These are phyloP conservation scores for Leucophora obtusa DNA, from an alignment of 2,888 invertebrate genomes.

Conservation along the genomic window DNA sequence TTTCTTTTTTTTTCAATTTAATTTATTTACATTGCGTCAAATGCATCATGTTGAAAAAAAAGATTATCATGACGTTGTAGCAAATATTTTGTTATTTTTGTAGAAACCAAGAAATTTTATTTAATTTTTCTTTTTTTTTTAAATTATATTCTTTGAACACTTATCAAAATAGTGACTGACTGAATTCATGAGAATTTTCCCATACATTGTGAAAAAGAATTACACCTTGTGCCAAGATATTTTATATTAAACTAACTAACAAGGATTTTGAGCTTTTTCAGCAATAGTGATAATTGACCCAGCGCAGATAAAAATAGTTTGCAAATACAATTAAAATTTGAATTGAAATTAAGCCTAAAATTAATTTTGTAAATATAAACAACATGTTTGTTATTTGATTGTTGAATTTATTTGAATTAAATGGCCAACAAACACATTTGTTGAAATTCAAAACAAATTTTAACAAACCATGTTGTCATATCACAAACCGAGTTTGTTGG, in stretches of 20 bases:
- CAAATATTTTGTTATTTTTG: conserved; percentile 6
- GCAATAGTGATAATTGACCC: too few species aligned
- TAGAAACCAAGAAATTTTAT: neutral
- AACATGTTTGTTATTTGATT: too few species aligned
- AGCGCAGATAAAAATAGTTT: too few species aligned
- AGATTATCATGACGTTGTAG: conserved; percentile 21
- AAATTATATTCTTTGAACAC: conserved; percentile 35
- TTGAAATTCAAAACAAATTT: too few species aligned
- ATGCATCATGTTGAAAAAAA: conserved; percentile 24
- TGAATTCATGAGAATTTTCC: conserved; percentile 42
- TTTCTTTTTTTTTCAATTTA: conserved; percentile 2
- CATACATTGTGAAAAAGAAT: conserved; percentile 13
- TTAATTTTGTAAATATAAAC: too few species aligned
- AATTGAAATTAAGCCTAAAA: too few species aligned
- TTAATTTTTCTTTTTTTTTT: neutral
- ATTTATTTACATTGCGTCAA: conserved; percentile 47
- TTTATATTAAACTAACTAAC: neutral
- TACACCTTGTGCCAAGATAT: conserved; percentile 48
- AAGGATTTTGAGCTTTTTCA: too few species aligned
- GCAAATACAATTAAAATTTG: too few species aligned
- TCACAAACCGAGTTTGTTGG: too few species aligned
- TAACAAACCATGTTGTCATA: too few species aligned
- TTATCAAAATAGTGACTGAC: conserved; percentile 40
- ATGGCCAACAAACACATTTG: too few species aligned
- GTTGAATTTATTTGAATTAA: too few species aligned